phyloP scores from a whole-genome alignment of 2,797 vertebrate genomes.

The Eutrigla gurnardus region DNA sequence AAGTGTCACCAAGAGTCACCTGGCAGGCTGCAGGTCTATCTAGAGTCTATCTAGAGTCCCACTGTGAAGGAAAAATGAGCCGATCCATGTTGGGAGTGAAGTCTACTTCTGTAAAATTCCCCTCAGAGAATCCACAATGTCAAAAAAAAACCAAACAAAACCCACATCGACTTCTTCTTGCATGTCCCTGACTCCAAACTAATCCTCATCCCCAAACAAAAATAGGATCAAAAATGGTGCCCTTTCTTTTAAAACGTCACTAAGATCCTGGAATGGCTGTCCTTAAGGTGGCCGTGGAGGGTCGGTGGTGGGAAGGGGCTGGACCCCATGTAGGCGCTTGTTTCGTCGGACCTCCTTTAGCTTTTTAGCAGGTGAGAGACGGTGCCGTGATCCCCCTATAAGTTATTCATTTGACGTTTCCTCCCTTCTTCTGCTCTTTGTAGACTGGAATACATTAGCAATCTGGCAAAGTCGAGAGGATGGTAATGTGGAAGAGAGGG shows the following conservation, averaged over 20 bases:
- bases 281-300: conserved; percentile 45
- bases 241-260: conserved; percentile 54
- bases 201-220: conserved; percentile 30
- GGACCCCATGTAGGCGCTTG: conserved; percentile 66
- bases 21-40: conserved; percentile 15
- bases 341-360: conserved; percentile 74
- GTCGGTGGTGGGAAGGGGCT: not conserved
- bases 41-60: conserved; percentile 4
- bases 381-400: conserved; percentile 69
- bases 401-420: conserved; percentile 82
- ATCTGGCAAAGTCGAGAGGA: conserved; percentile 69
- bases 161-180: not conserved
- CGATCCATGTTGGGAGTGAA: conserved; percentile 15
- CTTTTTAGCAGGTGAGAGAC: conserved; percentile 81
- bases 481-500: conserved; percentile 76
- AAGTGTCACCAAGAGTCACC: conserved; percentile 23
- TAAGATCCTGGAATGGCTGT: conserved; percentile 39
- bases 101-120: conserved; percentile 26
- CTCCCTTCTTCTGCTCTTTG: conserved; percentile 74
- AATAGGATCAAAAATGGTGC: conserved; percentile 52
- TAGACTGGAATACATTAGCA: conserved; percentile 80
- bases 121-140: conserved; percentile 30
- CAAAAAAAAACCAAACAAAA: not conserved
- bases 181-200: conserved; percentile 29
- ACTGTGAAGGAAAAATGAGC: conserved; percentile 5